phyloP scores from a whole-genome alignment of 2,113 vertebrate species.

The Gallinago undulata region DNA sequence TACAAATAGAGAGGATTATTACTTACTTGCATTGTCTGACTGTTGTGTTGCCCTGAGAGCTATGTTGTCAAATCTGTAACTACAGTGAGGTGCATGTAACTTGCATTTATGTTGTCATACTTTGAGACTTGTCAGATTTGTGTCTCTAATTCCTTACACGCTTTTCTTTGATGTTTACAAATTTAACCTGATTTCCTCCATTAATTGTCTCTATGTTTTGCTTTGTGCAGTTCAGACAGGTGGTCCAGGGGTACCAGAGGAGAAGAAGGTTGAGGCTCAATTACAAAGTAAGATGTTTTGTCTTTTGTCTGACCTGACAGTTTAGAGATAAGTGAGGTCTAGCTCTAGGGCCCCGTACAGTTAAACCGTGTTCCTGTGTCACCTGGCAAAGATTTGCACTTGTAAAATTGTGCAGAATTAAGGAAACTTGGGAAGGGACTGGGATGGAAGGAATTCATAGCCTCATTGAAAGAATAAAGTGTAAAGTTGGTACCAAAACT shows the following conservation, averaged over 20 bases:
- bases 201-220: conserved; percentile 17
- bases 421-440: not conserved
- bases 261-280: conserved; percentile 73
- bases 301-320: not conserved
- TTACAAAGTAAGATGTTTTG: conserved; percentile 75
- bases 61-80: not conserved
- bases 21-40: not conserved
- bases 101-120: not conserved
- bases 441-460: not conserved
- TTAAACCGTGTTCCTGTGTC: not conserved
- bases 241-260: conserved; percentile 63
- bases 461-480: not conserved
- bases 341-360: not conserved
- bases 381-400: not conserved
- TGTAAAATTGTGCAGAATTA: not conserved
- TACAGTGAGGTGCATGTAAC: not conserved
- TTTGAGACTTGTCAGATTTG: not conserved
- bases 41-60: not conserved
- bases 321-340: not conserved
- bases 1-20: not conserved
- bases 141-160: not conserved
- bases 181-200: not conserved
- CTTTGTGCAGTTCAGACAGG: conserved; percentile 79
- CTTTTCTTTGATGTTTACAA: not conserved
- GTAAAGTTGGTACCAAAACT: not conserved